These are phyloP conservation scores for Sebastes cheni DNA, from an alignment of 2,797 vertebrate genomes.

Conservation along the genomic window DNA sequence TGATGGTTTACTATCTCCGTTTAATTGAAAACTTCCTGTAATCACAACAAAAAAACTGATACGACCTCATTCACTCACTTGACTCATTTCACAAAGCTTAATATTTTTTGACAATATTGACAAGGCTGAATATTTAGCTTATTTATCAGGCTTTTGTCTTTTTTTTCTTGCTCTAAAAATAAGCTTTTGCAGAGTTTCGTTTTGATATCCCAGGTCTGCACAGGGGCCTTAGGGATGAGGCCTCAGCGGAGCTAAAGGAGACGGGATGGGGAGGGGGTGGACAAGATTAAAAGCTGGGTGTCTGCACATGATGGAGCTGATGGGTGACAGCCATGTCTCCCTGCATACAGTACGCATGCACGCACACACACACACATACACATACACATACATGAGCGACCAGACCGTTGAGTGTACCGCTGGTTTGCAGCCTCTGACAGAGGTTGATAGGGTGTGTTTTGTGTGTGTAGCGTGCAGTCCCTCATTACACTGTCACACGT, in stretches of 20 bases:
- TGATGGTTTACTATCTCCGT: not conserved
- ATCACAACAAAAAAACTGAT: not conserved
- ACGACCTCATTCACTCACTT: conserved; percentile 46
- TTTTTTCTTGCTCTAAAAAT: conserved; percentile 24
- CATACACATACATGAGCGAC: conserved; percentile 10
- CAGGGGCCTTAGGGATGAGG: conserved; percentile 39
- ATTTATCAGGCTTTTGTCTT: conserved; percentile 11
- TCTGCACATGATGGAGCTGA: conserved; percentile 72
- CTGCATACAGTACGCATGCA: conserved; percentile 10
- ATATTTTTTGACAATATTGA: conserved; percentile 53
- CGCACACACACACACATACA: not conserved
- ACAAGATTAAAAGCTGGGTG: conserved; percentile 59
- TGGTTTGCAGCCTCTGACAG: conserved; percentile 71
- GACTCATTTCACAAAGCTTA: not conserved
- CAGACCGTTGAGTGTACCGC: conserved; percentile 30
- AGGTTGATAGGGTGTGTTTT: conserved; percentile 70
- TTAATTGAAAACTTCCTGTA: not conserved
- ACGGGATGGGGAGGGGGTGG: not conserved
- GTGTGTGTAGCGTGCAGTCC: conserved; percentile 60
- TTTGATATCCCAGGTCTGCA: conserved; percentile 59
- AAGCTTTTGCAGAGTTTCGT: conserved; percentile 26
- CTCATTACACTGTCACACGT: conserved; percentile 74
- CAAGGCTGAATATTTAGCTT: conserved; percentile 28
- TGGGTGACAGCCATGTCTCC: conserved; percentile 65
- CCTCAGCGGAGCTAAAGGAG: conserved; percentile 5